Evolutionary conservation across 2,888 invertebrate genomes (phyloP).

Genomic region (Idaea straminata): DNA sequence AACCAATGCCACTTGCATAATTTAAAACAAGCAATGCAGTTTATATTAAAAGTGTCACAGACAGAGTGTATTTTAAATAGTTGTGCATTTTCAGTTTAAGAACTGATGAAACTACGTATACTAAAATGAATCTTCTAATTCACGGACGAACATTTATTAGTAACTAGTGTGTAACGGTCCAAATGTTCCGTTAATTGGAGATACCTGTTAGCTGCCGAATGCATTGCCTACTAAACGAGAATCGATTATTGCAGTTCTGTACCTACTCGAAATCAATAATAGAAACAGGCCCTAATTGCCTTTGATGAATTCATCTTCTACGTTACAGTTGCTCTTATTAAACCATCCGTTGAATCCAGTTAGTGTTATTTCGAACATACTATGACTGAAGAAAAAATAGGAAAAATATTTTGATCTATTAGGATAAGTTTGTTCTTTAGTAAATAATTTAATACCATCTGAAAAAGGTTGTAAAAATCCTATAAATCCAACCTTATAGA

Average conservation of each 20-base stretch:
- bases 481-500: no score
- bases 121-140: constrained; percentile 36
- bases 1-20: constrained; percentile 69
- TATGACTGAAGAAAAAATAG: no score
- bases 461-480: no score
- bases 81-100: constrained; percentile 23
- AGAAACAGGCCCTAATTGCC: constrained; percentile 47
- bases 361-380: background rate
- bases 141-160: constrained; percentile 33
- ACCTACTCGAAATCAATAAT: constrained; percentile 44
- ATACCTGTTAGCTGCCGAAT: constrained; percentile 57
- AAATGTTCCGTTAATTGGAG: constrained; percentile 62
- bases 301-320: constrained; percentile 44
- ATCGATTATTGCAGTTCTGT: constrained; percentile 49
- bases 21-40: constrained; percentile 63
- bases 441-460: no score
- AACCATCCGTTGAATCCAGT: constrained; percentile 5
- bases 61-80: constrained; percentile 34
- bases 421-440: no score
- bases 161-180: constrained; percentile 44
- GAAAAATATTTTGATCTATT: no score
- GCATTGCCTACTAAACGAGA: constrained; percentile 44
- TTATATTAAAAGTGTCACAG: constrained; percentile 47
- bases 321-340: constrained; percentile 7
- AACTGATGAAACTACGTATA: constrained; percentile 22